A percentile compares a stretch with the other conserved stretches of the same genome.
Conservation (phyloP, 2,797 vertebrate genomes). For the Acipenser ruthenus region DNA sequence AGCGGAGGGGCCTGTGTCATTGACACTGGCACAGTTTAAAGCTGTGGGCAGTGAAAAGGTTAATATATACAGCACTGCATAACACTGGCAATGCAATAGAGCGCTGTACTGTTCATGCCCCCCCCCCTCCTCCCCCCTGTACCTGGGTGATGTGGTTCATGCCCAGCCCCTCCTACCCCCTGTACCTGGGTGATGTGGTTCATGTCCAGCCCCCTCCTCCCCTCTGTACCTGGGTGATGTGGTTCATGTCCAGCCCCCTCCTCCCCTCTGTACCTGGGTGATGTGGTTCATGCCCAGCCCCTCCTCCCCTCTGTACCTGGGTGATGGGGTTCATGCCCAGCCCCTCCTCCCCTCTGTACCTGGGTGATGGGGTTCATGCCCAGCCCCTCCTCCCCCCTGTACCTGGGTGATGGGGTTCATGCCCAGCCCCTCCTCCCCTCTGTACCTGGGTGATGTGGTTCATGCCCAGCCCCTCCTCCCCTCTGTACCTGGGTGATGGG, state of each 20-base stretch:
- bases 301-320: constrained; percentile 49
- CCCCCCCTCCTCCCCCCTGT: constrained; percentile 8
- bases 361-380: constrained; percentile 24
- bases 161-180: constrained; percentile 23
- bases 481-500: too few species aligned
- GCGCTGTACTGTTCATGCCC: too few species aligned
- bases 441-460: not conserved
- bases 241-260: constrained; percentile 43
- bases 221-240: constrained; percentile 58
- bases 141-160: constrained; percentile 64
- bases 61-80: too few species aligned
- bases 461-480: constrained; percentile 7
- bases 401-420: too few species aligned
- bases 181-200: constrained; percentile 64
- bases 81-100: too few species aligned
- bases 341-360: constrained; percentile 54
- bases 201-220: constrained; percentile 24
- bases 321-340: constrained; percentile 44
- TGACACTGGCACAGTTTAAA: too few species aligned
- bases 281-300: constrained; percentile 57
- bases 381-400: constrained; percentile 15
- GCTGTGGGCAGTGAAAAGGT: too few species aligned
- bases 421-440: not conserved
- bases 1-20: too few species aligned
- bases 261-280: constrained; percentile 48